Evolutionary conservation across 2,888 invertebrate genomes (phyloP), one percentile per base, ranked within the genome.

Genomic region (Toxonevra muliebris): DNA sequence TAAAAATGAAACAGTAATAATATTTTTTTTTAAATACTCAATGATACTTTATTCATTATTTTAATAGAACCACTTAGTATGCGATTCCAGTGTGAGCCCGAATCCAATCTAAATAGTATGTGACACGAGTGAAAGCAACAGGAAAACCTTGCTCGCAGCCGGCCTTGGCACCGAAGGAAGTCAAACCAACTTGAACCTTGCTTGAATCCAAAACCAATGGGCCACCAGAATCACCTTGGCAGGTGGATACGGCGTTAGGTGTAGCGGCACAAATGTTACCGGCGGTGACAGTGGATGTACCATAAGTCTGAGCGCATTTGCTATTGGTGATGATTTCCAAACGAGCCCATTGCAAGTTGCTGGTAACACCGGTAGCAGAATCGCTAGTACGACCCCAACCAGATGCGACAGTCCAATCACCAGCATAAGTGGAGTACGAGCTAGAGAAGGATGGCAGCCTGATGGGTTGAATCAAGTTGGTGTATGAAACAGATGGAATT

Each of bases 151-250:
- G 67, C 10, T 71, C 68, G 48, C 80, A 80, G 15, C 79, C 76
- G 15, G 61, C 40, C 15, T 57, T 2, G 11, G 76, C 50, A 11
- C 80, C 83, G 69, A 78, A 84, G 1, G 84, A 83, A 41, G 81
- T 80, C 10, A 79, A 30, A 72, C 84, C 84, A 59, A 84, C 40
- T 69, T 76, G 75, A 0, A 69, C n/a, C 3, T 65, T 66, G n/a
- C 0, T 48, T 7, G 57, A 53, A 0, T 43, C 10, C 12, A 75
- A 59, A 0, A 78, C 75, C 73, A 84, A 73, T 70, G 84, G 83
- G 52, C 84, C 84, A 50, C 83, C 83, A 40, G 82, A 83, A 70
- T 84, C 83, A 50, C 84, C 82, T 30, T 77, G 73, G 74, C 83
- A 83, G 58, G 79, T 79, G 60, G 82, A 83, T 7, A 58, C 8